Evolutionary conservation across 1,140 invertebrate species (phyloP), one percentile per base, ranked within the genome.

Genomic region (Saccostrea echinata): DNA sequence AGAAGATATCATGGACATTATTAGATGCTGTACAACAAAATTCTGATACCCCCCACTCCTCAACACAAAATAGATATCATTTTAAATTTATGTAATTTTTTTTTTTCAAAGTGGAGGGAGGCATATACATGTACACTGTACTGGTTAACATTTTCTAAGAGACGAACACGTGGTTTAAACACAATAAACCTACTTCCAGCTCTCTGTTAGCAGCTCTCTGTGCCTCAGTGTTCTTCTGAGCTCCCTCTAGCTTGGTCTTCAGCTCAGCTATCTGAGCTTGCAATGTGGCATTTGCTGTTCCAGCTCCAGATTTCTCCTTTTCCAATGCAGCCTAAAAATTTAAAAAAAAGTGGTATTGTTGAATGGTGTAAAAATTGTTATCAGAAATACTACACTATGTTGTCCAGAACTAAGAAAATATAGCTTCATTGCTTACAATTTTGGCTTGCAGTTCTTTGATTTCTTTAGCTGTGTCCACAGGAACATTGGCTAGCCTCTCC

Each of bases 381-480:
- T 33, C 27, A 80, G 27, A 68, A 80, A 80, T 9, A 61, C n/a
- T 64, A 16, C 11, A 57, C 55, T n/a, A 64, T 64, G 57, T 80
- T 43, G 43, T 6, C 43, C 9, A 43, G 43, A 43, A 43, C 30
- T 35, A 27, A 30, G 35, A 18, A 35, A 80, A 24, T 80, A 13
- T n/a, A 11, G 6, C 18, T 24, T 18, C 9, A 55, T 27, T 33
- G 85, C 91, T 91, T 71, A 94, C 93, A 84, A 94, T 88, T 91
- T 93, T 94, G 76, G 91, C 91, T 43, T 93, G 93, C 9, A 94
- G 89, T 83, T 93, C 91, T 76, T 92, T 92, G 12, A 94, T 93
- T 88, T 94, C 93, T 86, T 92, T 92, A 0, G 93, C 92, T 53
- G 93, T 91, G 83, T 94, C 93, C n/a, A 93, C 61, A 27, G 94